Percentiles rank a stretch among this genome's conserved stretches.
Evolutionary conservation across 2,888 invertebrate species (phyloP).

Genomic region (Synanthedon vespiformis): DNA sequence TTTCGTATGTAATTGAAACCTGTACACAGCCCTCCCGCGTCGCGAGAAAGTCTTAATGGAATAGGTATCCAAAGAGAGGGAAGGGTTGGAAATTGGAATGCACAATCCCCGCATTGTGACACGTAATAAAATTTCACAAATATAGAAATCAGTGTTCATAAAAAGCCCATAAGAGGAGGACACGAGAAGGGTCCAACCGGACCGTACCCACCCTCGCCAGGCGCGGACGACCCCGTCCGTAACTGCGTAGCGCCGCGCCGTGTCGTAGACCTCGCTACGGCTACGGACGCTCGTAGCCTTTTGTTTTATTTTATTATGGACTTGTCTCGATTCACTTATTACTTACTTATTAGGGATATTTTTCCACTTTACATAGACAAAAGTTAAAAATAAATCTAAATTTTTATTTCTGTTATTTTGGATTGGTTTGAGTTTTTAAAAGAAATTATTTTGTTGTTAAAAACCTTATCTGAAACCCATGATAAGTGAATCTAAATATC

Average conservation of each 20-base stretch:
- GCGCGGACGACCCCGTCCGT: slow-evolving; percentile 1
- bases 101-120: slow-evolving; percentile 2
- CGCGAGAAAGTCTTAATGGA: slow-evolving; percentile 24
- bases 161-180: slow-evolving; percentile 22
- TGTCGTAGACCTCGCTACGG: slow-evolving; percentile 6
- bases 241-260: slow-evolving; percentile 1
- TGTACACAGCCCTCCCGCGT: slow-evolving; percentile 16
- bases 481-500: too few species aligned
- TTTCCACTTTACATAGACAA: too few species aligned
- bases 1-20: neutral
- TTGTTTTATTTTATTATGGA: neutral
- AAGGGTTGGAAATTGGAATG: slow-evolving; percentile 7
- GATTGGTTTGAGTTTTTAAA: too few species aligned
- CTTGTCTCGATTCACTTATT: too few species aligned
- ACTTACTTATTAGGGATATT: too few species aligned
- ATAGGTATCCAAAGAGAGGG: slow-evolving; percentile 16
- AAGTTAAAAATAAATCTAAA: too few species aligned
- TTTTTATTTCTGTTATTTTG: too few species aligned
- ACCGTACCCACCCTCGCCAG: slow-evolving; percentile 3
- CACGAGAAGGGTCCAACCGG: slow-evolving; percentile 11
- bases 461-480: too few species aligned
- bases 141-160: slow-evolving; percentile 38
- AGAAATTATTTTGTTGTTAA: too few species aligned
- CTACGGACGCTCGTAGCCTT: slow-evolving; percentile 5
- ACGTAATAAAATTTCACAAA: slow-evolving; percentile 13